Base-by-base conservation (phyloP, 2,797 vertebrate species). In the Amblyopsis hoosieri region DNA sequence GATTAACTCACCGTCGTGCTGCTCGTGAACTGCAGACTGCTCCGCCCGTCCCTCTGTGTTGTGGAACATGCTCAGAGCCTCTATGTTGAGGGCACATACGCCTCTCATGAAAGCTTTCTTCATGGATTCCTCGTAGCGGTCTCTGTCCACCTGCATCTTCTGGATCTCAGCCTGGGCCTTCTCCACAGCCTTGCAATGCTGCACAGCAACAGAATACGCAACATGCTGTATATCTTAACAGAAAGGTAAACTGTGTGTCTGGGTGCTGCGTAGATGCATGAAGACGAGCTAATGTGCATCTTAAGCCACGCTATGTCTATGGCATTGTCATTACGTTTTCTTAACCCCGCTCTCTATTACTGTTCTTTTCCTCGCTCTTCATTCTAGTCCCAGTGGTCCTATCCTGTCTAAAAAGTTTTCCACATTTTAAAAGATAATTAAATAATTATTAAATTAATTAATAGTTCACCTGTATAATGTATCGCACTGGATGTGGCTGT, bases 31-130 rank as follows among this genome's bases (percentile, higher is more conserved):
- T 89, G 91, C 61, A 52, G 78, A 33, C 29, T 62, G 71, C 33
- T 90, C 88, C 46, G 74, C 47, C 71, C 83, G 92, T 55, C 69
- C 85, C 12, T 95, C 95, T 66, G 89, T 80, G 49, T 88, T 80
- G 8, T 96, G 92, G 85, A 99, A 99, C 89, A 99, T 95, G 72
- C 90, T 94, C 85, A 99, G 96, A 60, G 98, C 96, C 89, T 99
- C 98, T 15, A 99, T 91, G 84, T 99, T 99, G 80, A 99, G 90
- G 4, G 97, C 98, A 73, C 98, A 99, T 0, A 99, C 96, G 0
- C 97, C 96, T 61, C 98, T 94, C 98, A 99, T 98, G 78, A 99
- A 97, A 1, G 97, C 96, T 81, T 97, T 99, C 87, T 96, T 99
- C 95, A 98, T 97, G 1, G 95, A 93, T 61, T 95, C 96, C 80